These are phyloP conservation scores for Notoglanidium macrostoma DNA, from an alignment of 2,797 vertebrate genomes.

Conservation along the genomic window DNA sequence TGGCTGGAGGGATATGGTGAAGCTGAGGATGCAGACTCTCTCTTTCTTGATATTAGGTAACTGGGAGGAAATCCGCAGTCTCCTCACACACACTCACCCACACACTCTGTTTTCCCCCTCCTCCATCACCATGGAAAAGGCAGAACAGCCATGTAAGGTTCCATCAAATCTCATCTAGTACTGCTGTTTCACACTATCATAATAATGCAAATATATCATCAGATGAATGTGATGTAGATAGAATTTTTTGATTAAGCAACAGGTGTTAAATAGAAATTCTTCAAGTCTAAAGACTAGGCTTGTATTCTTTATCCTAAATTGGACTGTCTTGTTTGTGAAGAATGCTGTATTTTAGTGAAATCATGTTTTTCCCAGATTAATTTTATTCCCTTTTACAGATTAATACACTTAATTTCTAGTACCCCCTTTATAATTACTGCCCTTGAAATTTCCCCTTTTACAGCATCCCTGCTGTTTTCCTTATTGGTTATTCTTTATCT, in stretches of 20 bases:
- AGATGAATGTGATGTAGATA: neutral
- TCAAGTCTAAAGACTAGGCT: neutral
- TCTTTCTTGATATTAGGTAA: conserved; percentile 51
- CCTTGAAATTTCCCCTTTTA: neutral
- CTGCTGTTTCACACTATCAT: neutral
- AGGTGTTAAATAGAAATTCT: neutral
- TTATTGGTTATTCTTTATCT: neutral
- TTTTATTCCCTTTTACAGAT: neutral
- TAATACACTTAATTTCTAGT: neutral
- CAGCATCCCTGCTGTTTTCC: neutral
- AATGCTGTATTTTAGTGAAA: neutral
- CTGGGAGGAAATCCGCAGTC: conserved; percentile 57
- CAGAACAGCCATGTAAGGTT: conserved; percentile 6
- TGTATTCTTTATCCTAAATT: neutral
- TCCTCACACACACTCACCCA: conserved; percentile 35
- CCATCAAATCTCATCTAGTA: neutral
- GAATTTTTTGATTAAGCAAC: neutral
- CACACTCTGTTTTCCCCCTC: conserved; percentile 1
- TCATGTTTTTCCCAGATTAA: neutral
- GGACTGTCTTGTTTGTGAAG: neutral
- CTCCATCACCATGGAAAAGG: conserved; percentile 34
- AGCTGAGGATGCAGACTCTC: conserved; percentile 29
- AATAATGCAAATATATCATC: neutral
- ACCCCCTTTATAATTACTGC: neutral
- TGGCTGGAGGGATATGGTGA: conserved; percentile 23